Conservation (phyloP, 2,888 invertebrate species). For the Slavum lentiscoides region DNA sequence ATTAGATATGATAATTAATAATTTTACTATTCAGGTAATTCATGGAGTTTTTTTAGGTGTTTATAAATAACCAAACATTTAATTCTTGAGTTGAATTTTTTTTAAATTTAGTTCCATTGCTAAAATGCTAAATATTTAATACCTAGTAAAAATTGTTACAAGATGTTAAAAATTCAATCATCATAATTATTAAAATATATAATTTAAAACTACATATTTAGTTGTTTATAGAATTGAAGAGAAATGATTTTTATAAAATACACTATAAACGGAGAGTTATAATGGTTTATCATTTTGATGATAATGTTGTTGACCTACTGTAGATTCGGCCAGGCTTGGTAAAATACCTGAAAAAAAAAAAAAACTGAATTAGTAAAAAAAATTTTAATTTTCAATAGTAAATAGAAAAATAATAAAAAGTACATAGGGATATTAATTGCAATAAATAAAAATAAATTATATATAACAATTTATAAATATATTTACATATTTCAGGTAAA, state of each 20-base stretch:
- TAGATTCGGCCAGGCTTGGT: neutral
- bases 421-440: slow-evolving; percentile 10
- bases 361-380: slow-evolving; percentile 33
- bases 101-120: slow-evolving; percentile 1
- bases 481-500: slow-evolving; percentile 49
- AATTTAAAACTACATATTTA: neutral
- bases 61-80: neutral
- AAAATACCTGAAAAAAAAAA: slow-evolving; percentile 28
- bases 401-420: neutral
- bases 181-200: neutral
- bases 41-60: neutral
- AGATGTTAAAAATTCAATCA: neutral
- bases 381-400: neutral
- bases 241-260: slow-evolving; percentile 9
- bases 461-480: slow-evolving; percentile 49
- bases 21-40: neutral
- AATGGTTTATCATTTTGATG: slow-evolving; percentile 21
- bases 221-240: slow-evolving; percentile 12
- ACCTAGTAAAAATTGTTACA: neutral
- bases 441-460: slow-evolving; percentile 40
- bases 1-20: neutral
- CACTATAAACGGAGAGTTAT: slow-evolving; percentile 14
- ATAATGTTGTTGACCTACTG: slow-evolving; percentile 17
- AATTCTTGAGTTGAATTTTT: slow-evolving; percentile 17
- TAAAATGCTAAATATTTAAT: slow-evolving; percentile 1